Evolutionary conservation across 2,113 vertebrate genomes (phyloP).

Genomic region (Passer montanus): DNA sequence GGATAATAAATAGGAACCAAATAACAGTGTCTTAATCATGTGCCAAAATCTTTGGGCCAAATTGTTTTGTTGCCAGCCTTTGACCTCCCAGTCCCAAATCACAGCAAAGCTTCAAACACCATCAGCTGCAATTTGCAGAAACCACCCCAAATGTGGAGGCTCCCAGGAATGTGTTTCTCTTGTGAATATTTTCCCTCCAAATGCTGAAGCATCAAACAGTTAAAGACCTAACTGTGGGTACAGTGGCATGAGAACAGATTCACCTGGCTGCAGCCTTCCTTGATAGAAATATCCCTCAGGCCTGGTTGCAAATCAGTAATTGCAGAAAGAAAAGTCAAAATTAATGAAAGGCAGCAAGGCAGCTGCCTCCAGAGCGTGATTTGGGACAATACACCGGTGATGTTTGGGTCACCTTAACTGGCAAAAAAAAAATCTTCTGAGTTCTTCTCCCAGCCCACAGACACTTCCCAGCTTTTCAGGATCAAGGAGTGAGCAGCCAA

Average conservation of each 20-base stretch:
- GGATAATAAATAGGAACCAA: not conserved
- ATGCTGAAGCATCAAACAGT: not conserved
- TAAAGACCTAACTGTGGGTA: not conserved
- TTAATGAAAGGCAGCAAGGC: not conserved
- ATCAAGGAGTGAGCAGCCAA: not conserved
- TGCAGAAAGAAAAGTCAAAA: not conserved
- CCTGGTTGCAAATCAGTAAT: not conserved
- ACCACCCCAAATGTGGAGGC: accelerated
- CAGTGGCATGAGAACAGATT: not conserved
- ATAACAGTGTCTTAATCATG: not conserved
- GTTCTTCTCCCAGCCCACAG: not conserved
- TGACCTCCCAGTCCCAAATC: not conserved
- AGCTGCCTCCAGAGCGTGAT: not conserved
- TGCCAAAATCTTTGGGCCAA: not conserved
- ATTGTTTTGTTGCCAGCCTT: not conserved
- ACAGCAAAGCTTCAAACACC: not conserved
- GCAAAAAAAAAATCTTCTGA: not conserved
- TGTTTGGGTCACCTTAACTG: not conserved
- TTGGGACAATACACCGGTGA: not conserved
- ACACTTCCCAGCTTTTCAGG: not conserved
- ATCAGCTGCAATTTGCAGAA: not conserved
- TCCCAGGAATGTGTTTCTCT: not conserved
- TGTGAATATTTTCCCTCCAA: accelerated
- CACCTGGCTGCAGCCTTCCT: not conserved
- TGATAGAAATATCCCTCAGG: not conserved